Percentiles rank a stretch among this genome's conserved stretches.
Conservation (phyloP, 2,888 invertebrate species). For the Mythimna impura region DNA sequence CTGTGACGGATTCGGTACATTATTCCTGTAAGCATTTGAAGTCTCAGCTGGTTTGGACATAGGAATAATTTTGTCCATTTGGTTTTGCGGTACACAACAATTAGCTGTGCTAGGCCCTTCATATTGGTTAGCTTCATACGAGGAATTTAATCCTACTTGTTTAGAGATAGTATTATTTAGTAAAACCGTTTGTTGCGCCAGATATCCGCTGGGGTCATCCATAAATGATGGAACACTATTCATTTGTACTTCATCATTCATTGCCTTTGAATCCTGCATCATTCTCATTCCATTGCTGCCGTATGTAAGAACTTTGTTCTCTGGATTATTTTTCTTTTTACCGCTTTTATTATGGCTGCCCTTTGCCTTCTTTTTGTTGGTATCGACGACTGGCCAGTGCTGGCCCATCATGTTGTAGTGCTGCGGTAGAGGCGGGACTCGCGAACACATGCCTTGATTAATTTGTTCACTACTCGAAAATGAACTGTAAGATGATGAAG, state of each 20-base stretch:
- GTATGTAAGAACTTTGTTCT: slow-evolving; percentile 78
- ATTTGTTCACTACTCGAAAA: slow-evolving; percentile 80
- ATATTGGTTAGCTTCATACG: slow-evolving; percentile 79
- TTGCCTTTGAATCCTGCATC: slow-evolving; percentile 81
- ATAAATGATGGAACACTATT: slow-evolving; percentile 95
- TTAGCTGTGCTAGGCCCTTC: slow-evolving; percentile 72
- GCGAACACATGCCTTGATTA: slow-evolving; percentile 91
- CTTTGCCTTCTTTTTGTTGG: slow-evolving; percentile 90
- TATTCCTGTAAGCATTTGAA: slow-evolving; percentile 78
- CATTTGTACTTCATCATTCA: slow-evolving; percentile 85
- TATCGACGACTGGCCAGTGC: slow-evolving; percentile 84
- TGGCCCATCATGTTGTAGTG: slow-evolving; percentile 89
- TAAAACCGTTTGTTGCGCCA: slow-evolving; percentile 97
- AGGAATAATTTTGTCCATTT: slow-evolving; percentile 77
- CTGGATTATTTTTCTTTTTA: slow-evolving; percentile 87
- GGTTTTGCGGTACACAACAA: slow-evolving; percentile 74
- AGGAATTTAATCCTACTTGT: slow-evolving; percentile 88
- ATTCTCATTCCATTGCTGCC: slow-evolving; percentile 81
- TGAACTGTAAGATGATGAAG: slow-evolving; percentile 75
- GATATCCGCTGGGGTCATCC: slow-evolving; percentile 97
- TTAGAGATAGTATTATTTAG: slow-evolving; percentile 95
- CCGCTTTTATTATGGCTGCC: slow-evolving; percentile 81
- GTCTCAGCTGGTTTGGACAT: slow-evolving; percentile 75
- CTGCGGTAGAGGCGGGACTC: slow-evolving; percentile 94
- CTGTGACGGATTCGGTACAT: slow-evolving; percentile 81